phyloP scores from a whole-genome alignment of 2,113 vertebrate species.

The Lycocorax pyrrhopterus region DNA sequence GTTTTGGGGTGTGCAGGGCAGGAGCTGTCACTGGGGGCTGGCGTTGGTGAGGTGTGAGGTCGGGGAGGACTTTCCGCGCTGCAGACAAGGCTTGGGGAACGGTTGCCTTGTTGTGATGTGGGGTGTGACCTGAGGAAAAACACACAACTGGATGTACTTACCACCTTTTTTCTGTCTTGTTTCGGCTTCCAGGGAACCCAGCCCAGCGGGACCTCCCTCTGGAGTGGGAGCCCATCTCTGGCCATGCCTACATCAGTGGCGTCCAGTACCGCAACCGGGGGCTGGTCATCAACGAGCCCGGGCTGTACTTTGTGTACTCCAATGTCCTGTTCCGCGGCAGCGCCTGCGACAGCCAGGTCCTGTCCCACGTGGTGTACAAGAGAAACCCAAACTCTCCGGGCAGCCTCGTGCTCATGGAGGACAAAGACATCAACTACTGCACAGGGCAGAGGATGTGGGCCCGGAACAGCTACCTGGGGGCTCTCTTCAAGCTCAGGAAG shows the following conservation, averaged over 20 bases:
- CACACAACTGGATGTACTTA: background rate
- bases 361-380: constrained; percentile 74
- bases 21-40: background rate
- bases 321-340: constrained; percentile 77
- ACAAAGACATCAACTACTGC: constrained; percentile 64
- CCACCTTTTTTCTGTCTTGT: background rate
- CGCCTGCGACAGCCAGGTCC: constrained; percentile 54
- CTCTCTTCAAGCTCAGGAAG: constrained; percentile 68
- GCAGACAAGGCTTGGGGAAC: background rate
- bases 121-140: background rate
- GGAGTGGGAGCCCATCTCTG: constrained; percentile 74
- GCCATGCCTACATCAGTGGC: constrained; percentile 72
- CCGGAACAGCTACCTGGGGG: constrained; percentile 74
- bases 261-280: constrained; percentile 74
- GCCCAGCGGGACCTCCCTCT: constrained; percentile 56
- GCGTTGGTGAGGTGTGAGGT: background rate
- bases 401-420: constrained; percentile 73
- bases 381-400: constrained; percentile 32
- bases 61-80: background rate
- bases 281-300: constrained; percentile 78
- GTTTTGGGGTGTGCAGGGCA: background rate
- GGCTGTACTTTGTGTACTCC: constrained; percentile 85
- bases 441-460: constrained; percentile 44
- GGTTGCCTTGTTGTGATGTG: background rate
- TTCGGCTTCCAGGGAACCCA: constrained; percentile 56